A percentile compares a stretch with the other conserved stretches of the same genome.
These are phyloP conservation scores for Castor canadensis DNA, from an alignment of 2,113 vertebrate species.

Conservation along the genomic window DNA sequence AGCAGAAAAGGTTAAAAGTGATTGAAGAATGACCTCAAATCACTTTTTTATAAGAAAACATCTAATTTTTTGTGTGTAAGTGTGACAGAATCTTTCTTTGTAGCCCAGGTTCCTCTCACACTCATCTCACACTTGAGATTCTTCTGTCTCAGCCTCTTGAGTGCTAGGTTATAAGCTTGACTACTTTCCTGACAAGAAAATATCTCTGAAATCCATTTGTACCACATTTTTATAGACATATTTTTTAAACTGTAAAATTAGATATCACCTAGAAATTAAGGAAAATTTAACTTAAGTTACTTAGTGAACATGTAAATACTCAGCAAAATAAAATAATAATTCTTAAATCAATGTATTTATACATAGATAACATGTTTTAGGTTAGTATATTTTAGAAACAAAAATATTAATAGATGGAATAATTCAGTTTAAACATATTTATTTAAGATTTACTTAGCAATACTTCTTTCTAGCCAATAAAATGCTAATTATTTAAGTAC, in stretches of 20 bases:
- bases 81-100: not conserved
- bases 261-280: not conserved
- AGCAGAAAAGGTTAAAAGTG: not conserved
- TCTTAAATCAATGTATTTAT: not conserved
- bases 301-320: not conserved
- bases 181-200: not conserved
- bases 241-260: not conserved
- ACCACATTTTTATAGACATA: not conserved
- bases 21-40: not conserved
- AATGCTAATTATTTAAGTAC: not conserved
- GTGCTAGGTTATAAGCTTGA: not conserved
- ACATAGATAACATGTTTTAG: not conserved
- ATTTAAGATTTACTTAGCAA: not conserved
- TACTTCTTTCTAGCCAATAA: not conserved
- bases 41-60: not conserved
- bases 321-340: not conserved
- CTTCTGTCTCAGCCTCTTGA: accelerated
- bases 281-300: not conserved
- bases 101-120: no score
- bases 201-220: not conserved
- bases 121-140: not conserved
- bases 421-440: not conserved
- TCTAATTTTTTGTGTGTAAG: not conserved
- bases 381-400: not conserved
- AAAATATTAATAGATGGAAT: not conserved